Base-by-base conservation (phyloP, 2,888 invertebrate genomes). In the Tineola bisselliella region DNA sequence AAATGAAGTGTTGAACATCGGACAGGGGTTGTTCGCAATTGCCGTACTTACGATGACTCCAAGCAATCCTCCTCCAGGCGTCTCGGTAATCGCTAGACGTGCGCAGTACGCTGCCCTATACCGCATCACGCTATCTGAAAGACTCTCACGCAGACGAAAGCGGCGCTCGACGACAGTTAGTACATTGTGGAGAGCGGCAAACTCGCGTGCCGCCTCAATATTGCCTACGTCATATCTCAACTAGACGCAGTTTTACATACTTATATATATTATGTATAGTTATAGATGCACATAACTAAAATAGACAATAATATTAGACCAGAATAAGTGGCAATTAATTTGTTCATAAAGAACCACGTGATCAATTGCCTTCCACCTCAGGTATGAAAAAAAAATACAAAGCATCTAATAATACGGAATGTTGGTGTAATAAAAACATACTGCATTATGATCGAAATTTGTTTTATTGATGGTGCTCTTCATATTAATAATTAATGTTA, bases 151-250 rank as follows among this genome's bases (percentile, higher is more conserved):
- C 15, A 48, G 48, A 48, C 48, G 48, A 17, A 48, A 48, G 48
- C 48, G 48, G n/a, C 48, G 48, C 48, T 48, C n/a, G 48, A 48
- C 48, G 48, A n/a, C 15, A n/a, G 48, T 48, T 48, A 48, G 48
- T 48, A 48, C 10, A 48, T 13, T 6, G 6, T 25, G 25, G 25
- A 25, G 25, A 6, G 25, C 25, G 25, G 25, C 25, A 25, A 6
- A 25, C 25, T 4, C 25, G 25, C 25, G 25, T 25, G 25, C 25
- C 25, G 25, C 6, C 25, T 25, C 25, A 25, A 25, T 25, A 25
- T 25, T 25, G 6, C 6, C 25, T 25, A 25, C 25, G 25, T 25
- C 25, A 25, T 25, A 25, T 25, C 25, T 4, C 2, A 6, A 25
- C 6, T 25, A 6, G 6, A 25, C 25, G 25, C 25, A 25, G 25